These are phyloP conservation scores for Phyllotis vaccarum DNA, from an alignment of 2,797 vertebrate genomes.

Conservation along the genomic window DNA sequence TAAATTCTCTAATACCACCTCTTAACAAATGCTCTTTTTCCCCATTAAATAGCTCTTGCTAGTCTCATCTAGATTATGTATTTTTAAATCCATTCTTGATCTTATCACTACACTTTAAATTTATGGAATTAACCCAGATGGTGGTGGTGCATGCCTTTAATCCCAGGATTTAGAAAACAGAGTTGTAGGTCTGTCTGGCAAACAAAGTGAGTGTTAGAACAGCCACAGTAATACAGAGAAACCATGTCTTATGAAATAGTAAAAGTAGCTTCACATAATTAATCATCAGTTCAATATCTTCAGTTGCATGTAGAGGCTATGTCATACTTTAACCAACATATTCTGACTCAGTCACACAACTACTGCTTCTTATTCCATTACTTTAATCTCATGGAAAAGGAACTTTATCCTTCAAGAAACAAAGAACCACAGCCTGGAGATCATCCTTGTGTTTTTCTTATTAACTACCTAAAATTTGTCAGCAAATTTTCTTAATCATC, in stretches of 20 bases:
- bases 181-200: not conserved
- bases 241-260: not conserved
- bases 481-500: no score
- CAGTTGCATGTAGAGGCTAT: not conserved
- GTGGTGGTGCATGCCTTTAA: not conserved
- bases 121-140: not conserved
- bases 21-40: not conserved
- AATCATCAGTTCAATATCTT: not conserved
- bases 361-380: no score
- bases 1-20: not conserved
- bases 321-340: not conserved
- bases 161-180: not conserved
- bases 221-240: not conserved
- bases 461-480: no score
- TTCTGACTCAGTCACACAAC: no score
- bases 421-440: no score
- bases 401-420: no score
- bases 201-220: not conserved
- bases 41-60: not conserved
- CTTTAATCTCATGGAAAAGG: no score
- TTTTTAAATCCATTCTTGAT: not conserved
- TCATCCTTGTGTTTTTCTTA: no score
- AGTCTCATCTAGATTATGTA: not conserved
- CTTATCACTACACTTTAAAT: not conserved
- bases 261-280: not conserved